Conservation (phyloP, 2,113 vertebrate species). For the Cinclus mexicanus region DNA sequence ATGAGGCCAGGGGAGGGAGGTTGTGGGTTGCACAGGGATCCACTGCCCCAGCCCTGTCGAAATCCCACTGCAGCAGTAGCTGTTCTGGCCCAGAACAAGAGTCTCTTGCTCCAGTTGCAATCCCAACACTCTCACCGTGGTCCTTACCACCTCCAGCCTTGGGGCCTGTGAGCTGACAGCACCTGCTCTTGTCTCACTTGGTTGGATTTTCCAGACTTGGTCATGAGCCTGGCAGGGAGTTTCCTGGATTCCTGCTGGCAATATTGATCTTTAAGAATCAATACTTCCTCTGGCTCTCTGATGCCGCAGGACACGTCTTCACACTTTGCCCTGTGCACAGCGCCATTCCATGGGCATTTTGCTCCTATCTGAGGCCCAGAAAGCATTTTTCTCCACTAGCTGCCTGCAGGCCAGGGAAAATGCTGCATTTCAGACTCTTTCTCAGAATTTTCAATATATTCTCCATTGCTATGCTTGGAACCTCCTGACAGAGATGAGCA, state of each 20-base stretch:
- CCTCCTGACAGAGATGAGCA: neutral
- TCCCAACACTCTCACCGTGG: neutral
- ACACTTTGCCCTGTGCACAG: neutral
- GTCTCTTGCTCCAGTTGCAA: neutral
- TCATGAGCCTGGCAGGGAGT: neutral
- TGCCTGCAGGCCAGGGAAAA: neutral
- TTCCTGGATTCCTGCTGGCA: neutral
- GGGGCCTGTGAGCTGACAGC: neutral
- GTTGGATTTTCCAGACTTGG: neutral
- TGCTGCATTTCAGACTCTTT: neutral
- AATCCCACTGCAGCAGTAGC: neutral
- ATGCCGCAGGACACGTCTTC: accelerated
- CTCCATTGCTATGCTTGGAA: neutral
- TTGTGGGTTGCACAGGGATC: neutral
- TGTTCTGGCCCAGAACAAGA: neutral
- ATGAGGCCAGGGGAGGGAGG: neutral
- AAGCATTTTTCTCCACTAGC: neutral
- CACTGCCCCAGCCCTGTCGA: no score
- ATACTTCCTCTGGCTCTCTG: neutral
- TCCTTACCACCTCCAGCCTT: neutral
- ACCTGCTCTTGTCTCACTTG: neutral
- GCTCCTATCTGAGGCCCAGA: neutral
- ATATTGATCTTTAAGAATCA: neutral
- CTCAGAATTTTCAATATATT: neutral
- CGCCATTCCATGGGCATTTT: neutral